Evolutionary conservation across 2,113 vertebrate species (phyloP), one percentile per base, ranked within the genome.

Genomic region (Alces alces): DNA sequence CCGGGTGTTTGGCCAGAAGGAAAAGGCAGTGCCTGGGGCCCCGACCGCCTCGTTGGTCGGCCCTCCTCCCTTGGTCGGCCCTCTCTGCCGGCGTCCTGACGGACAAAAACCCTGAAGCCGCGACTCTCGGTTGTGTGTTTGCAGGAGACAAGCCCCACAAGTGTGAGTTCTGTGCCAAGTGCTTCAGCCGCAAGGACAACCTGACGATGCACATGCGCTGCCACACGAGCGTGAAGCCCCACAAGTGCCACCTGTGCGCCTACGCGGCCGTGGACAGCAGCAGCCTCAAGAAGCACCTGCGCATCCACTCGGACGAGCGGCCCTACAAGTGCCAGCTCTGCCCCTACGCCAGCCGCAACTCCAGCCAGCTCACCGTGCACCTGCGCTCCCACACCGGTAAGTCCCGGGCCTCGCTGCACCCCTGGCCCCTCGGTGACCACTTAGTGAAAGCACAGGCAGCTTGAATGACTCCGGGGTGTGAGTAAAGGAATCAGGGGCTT

Each of bases 271-370:
- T 99, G 0, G 99, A 99, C 99, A 99, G 99, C 99, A 99, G 99
- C 99, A 99, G 99, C 83, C 98, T 99, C 92, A 99, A 99, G 98
- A 99, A 99, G 98, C 99, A 99, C 98, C 99, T 99, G 96, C 99
- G 99, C 0, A 99, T 99, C 90, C 99, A 99, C 97, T 99, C 99
- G 0, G 99, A 99, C 0, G 99, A 99, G 91, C 99, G 99, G 36
- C 99, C 99, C 0, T 99, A 99, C 91, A 99, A 99, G 52, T 99
- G 99, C 98, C 99, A 99, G 99, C 99, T 99, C 98, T 99, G 99
- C 86, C 99, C 99, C 1, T 99, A 99, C 0, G 99, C 99, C 95
- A 99, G 99, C 98, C 99, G 99, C 97, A 99, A 99, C 99, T 99
- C 99, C 95, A 99, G 99, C 99, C 99, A 99, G 97, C 99, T 99